Conservation (phyloP, 1,140 invertebrate genomes). For the Trachymyrmex cornetzi region DNA sequence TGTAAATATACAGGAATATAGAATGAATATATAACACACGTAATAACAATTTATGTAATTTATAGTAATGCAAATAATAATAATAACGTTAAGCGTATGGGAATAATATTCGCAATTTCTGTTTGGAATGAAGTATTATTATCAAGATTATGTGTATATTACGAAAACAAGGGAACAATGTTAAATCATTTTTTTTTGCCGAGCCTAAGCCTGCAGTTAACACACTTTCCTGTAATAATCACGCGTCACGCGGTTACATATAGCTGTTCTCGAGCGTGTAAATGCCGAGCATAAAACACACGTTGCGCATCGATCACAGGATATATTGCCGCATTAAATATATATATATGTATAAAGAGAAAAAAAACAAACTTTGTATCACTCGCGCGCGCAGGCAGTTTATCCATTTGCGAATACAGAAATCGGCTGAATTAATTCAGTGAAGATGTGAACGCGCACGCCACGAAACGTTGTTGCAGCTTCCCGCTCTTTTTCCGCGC, state of each 20-base stretch:
- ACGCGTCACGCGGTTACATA: constrained; percentile 28
- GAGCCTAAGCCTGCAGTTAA: neutral
- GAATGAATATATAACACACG: neutral
- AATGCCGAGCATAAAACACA: constrained; percentile 26
- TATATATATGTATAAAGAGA: neutral
- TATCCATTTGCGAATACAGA: neutral
- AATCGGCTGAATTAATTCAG: constrained; percentile 24
- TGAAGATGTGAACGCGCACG: constrained; percentile 15
- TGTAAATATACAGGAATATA: neutral
- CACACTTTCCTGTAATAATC: constrained; percentile 31
- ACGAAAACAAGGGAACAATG: neutral
- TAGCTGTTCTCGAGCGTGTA: constrained; percentile 10
- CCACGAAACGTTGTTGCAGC: constrained; percentile 55
- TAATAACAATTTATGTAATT: constrained; percentile 35
- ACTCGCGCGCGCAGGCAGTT: neutral
- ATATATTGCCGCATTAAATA: constrained; percentile 48
- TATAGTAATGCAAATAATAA: constrained; percentile 34
- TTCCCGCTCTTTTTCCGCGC: constrained; percentile 69
- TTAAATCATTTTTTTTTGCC: constrained; percentile 33
- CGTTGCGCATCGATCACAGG: constrained; percentile 48
- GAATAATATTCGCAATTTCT: constrained; percentile 10
- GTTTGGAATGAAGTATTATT: constrained; percentile 14
- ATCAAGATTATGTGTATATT: neutral
- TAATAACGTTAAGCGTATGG: neutral
- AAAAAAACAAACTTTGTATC: neutral